A percentile compares a stretch with the other conserved stretches of the same genome.
Conservation (phyloP, 2,113 vertebrate species). For the Sander lucioperca region DNA sequence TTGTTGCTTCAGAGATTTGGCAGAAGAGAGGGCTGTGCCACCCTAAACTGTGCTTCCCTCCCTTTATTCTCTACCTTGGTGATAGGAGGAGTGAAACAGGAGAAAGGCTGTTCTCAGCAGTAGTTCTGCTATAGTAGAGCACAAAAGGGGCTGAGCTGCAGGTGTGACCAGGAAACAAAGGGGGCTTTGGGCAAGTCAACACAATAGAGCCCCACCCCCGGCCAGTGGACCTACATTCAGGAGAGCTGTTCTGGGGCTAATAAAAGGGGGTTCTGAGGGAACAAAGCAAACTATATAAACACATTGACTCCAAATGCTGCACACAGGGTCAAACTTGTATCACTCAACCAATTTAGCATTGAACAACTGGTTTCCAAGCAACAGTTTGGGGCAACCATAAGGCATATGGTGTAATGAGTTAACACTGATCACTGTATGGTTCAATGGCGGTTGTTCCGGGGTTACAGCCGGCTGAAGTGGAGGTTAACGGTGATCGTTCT, state of each 20-base stretch:
- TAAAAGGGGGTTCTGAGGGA: slow-evolving; percentile 30
- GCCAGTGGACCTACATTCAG: slow-evolving; percentile 48
- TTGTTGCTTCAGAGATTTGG: slow-evolving; percentile 78
- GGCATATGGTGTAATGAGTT: not conserved
- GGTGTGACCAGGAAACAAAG: slow-evolving; percentile 80
- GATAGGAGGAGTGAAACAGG: slow-evolving; percentile 70
- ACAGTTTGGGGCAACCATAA: slow-evolving; percentile 35
- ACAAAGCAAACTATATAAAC: slow-evolving; percentile 52
- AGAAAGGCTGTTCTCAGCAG: slow-evolving; percentile 76
- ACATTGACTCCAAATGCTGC: slow-evolving; percentile 45
- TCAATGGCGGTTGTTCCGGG: slow-evolving; percentile 64
- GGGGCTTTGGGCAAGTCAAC: slow-evolving; percentile 67
- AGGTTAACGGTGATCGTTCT: slow-evolving; percentile 79
- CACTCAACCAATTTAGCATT: slow-evolving; percentile 3
- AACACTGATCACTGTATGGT: slow-evolving; percentile 25
- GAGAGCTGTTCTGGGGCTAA: slow-evolving; percentile 58
- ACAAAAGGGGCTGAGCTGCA: slow-evolving; percentile 79
- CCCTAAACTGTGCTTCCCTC: slow-evolving; percentile 51
- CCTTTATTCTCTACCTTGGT: slow-evolving; percentile 61
- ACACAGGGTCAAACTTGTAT: slow-evolving; percentile 51
- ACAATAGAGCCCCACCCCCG: slow-evolving; percentile 85
- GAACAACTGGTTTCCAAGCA: slow-evolving; percentile 24
- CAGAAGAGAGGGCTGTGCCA: slow-evolving; percentile 55
- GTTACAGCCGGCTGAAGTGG: slow-evolving; percentile 74
- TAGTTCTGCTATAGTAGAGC: slow-evolving; percentile 65